These are phyloP conservation scores for Crypturellus tataupa DNA, from an alignment of 2,797 vertebrate genomes.

Conservation along the genomic window DNA sequence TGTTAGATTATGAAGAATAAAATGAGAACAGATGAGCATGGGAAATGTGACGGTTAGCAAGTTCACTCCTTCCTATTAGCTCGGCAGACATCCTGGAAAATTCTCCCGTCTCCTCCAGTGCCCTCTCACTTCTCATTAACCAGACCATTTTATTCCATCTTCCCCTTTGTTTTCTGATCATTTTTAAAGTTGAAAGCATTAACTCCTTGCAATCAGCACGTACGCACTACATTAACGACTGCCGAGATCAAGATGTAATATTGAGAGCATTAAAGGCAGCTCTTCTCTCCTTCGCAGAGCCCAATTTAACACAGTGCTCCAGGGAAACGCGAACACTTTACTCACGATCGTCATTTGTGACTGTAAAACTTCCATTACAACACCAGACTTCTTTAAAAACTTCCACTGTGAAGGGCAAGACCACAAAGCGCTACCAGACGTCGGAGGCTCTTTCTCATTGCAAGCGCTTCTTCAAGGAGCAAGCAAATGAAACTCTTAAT, in stretches of 20 bases:
- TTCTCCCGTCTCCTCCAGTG: neutral
- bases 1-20: neutral
- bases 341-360: neutral
- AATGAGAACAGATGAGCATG: neutral
- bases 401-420: neutral
- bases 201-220: constrained; percentile 8
- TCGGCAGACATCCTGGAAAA: neutral
- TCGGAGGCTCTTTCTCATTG: neutral
- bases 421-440: neutral
- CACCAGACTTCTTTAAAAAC: neutral
- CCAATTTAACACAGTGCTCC: constrained; percentile 2
- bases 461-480: neutral
- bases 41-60: neutral
- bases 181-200: neutral
- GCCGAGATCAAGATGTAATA: neutral
- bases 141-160: neutral
- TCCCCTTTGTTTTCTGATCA: neutral
- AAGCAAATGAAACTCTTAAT: neutral
- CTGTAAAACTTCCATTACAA: neutral
- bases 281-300: neutral
- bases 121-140: neutral
- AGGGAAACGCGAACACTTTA: neutral
- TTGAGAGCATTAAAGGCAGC: neutral
- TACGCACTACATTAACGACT: neutral
- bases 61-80: neutral